Evolutionary conservation across 2,888 invertebrate genomes (phyloP), one percentile per base, ranked within the genome.

Genomic region (Malthinus seriepunctatus): DNA sequence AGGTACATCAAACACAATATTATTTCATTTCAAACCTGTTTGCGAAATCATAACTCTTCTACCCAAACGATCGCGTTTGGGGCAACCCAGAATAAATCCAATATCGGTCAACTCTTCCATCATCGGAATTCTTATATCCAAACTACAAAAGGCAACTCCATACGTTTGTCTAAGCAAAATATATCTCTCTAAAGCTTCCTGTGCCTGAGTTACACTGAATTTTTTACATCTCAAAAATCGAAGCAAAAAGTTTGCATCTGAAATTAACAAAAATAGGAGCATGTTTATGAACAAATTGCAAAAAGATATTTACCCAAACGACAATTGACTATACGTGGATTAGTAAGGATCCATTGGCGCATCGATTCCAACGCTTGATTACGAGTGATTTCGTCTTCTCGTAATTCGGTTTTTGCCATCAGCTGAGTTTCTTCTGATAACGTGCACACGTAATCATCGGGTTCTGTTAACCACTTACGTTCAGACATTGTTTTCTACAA

Each of bases 151-250:
- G 54, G 88, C 87, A 42, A 89, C 88, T 56, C 88, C 88, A 78
- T 89, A 89, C 8, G 89, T 88, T 75, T 90, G 89, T 23, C 92
- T 83, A 53, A 92, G 82, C 10, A 90, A 81, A 39, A 93, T 80
- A 74, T 93, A 93, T 23, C 91, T 83, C 75, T 92, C 88, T 51
- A 91, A 82, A 14, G 89, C 88, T 69, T 89, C 88, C 72, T 90
- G 88, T 0, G 91, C 88, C 83, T 89, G 88, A 1, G 88, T 87
- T 0, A 92, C 87, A 72, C 88, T 89, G 79, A 88, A 92, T 73
- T 91, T 93, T 77, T 91, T 90, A 60, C 86, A 85, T n/a, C 92
- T 84, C 49, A 93, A 81, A 74, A 90, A 93, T 60, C 89, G 84
- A 50, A 93, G 80, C 42, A 93, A 78, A 75, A 88, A 91, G 69